These are phyloP conservation scores for Leuciscus idus DNA, from an alignment of 2,113 vertebrate species.

Conservation along the genomic window DNA sequence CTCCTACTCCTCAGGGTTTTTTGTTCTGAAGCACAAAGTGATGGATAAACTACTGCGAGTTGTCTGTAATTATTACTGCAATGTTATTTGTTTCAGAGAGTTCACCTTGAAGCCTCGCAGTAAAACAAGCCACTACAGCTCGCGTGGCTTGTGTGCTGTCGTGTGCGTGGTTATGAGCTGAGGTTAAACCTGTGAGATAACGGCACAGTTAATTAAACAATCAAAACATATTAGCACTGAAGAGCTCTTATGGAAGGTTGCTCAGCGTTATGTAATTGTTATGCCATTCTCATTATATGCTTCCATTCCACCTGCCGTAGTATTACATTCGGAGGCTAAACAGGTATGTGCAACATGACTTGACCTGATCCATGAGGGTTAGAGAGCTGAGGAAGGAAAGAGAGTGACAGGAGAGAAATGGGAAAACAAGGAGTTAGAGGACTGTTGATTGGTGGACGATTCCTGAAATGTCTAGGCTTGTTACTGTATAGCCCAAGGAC, in stretches of 20 bases:
- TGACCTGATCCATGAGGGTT: slow-evolving; percentile 35
- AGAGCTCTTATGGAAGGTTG: not conserved
- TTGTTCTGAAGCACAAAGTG: not conserved
- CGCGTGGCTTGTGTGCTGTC: not conserved
- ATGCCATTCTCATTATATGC: not conserved
- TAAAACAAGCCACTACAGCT: slow-evolving; percentile 11
- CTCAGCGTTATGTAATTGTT: not conserved
- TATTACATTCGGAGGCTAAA: not conserved
- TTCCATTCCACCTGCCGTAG: too few relatives aligned
- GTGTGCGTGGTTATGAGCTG: slow-evolving; percentile 30
- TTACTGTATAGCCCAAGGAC: slow-evolving; percentile 4
- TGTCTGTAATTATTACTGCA: not conserved
- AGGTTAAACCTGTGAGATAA: not conserved
- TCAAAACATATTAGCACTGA: slow-evolving; percentile 36
- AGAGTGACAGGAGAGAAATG: not conserved
- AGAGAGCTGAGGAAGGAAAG: slow-evolving; percentile 5
- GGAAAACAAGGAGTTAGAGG: not conserved
- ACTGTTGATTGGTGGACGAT: not conserved
- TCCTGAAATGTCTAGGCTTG: slow-evolving; percentile 42
- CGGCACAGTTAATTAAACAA: not conserved
- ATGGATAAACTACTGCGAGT: not conserved
- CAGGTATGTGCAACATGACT: slow-evolving; percentile 24
- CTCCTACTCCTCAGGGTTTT: not conserved
- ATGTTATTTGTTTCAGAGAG: not conserved
- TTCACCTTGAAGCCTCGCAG: not conserved